A percentile compares a stretch with the other conserved stretches of the same genome.
These are phyloP conservation scores for Rallus limicola DNA, from an alignment of 2,113 vertebrate species.

Conservation along the genomic window DNA sequence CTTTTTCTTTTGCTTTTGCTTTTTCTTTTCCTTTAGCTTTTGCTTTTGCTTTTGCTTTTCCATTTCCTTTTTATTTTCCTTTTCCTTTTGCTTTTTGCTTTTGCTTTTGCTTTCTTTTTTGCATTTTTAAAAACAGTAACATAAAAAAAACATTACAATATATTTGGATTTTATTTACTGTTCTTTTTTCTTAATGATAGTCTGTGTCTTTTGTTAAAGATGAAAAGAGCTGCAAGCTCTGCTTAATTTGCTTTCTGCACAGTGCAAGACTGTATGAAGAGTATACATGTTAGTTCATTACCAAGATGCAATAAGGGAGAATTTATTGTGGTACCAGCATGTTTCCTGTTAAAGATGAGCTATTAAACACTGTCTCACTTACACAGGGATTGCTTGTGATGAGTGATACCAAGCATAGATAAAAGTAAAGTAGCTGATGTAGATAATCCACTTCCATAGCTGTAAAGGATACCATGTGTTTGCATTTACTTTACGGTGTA, in stretches of 20 bases:
- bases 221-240: not conserved
- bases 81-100: too few relatives aligned
- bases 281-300: not conserved
- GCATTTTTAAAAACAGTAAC: not conserved
- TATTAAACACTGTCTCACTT: slow-evolving; percentile 27
- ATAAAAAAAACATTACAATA: not conserved
- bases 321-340: not conserved
- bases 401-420: slow-evolving; percentile 55
- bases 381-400: not conserved
- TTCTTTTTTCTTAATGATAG: not conserved
- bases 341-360: slow-evolving; percentile 23
- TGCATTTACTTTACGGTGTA: slow-evolving; percentile 65
- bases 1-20: too few relatives aligned
- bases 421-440: slow-evolving; percentile 59
- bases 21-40: too few relatives aligned
- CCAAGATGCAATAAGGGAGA: not conserved
- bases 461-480: slow-evolving; percentile 65
- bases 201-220: not conserved
- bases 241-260: not conserved
- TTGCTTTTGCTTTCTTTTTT: not conserved
- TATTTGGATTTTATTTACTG: not conserved
- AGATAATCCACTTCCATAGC: slow-evolving; percentile 60
- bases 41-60: too few relatives aligned
- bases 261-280: not conserved
- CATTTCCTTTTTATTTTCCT: too few relatives aligned